phyloP scores from a whole-genome alignment of 1,140 invertebrate species.

The Rhagoletis pomonella region DNA sequence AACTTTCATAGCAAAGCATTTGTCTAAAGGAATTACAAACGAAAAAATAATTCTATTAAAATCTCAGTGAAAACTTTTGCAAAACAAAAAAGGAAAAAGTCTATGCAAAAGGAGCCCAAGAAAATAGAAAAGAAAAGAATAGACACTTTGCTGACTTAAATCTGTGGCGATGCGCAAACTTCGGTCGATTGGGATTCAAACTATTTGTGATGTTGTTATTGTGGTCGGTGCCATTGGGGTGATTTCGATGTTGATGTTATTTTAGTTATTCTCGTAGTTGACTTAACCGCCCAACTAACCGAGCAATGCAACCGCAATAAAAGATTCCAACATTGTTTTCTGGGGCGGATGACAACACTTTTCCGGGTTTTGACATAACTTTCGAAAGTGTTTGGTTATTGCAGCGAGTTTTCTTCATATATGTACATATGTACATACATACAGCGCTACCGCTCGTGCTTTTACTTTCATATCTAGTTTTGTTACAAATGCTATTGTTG shows the following conservation, averaged over 20 bases:
- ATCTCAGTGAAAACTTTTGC: background rate
- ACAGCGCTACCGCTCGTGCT: background rate
- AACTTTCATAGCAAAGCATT: background rate
- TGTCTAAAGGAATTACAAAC: background rate
- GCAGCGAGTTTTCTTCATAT: background rate
- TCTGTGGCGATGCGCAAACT: conserved; percentile 20
- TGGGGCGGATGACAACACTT: background rate
- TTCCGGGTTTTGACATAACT: background rate
- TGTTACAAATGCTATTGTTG: background rate
- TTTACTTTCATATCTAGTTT: background rate
- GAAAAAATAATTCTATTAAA: conserved; percentile 35
- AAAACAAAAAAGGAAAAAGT: background rate
- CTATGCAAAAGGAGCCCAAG: background rate
- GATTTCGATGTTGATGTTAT: background rate
- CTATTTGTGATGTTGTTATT: conserved; percentile 25
- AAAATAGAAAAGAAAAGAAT: background rate
- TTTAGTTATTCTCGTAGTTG: background rate
- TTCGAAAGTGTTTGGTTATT: background rate
- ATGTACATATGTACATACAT: background rate
- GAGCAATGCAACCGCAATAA: conserved; percentile 31
- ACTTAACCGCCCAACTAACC: conserved; percentile 32
- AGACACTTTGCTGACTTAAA: background rate
- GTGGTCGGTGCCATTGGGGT: background rate
- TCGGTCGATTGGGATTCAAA: conserved; percentile 26
- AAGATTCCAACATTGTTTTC: conserved; percentile 38